A percentile compares a stretch with the other conserved stretches of the same genome.
These are phyloP conservation scores for Philopedon plagiatum DNA, from an alignment of 2,888 invertebrate genomes.

Conservation along the genomic window DNA sequence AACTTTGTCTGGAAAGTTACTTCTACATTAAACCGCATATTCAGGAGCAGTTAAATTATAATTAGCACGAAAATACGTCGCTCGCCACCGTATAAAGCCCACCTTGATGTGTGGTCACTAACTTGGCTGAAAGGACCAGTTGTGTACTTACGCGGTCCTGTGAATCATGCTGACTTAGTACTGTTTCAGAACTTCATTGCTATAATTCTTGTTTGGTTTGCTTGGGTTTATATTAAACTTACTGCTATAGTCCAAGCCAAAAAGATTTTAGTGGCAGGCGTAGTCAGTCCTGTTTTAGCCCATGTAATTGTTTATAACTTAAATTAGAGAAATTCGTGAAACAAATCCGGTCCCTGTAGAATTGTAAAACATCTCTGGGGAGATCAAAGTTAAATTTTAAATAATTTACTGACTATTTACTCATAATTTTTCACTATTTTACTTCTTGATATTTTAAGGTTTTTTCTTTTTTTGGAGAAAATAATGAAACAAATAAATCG, in stretches of 20 bases:
- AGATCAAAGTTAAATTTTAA: no score
- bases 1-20: not conserved
- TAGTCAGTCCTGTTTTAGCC: no score
- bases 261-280: no score
- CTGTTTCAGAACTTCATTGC: not conserved
- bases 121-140: conserved; percentile 24
- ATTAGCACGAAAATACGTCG: conserved; percentile 6
- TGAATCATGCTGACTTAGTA: conserved; percentile 18
- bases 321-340: no score
- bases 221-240: not conserved
- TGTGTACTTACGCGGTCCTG: conserved; percentile 11
- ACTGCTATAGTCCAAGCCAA: not conserved
- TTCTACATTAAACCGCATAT: conserved; percentile 7
- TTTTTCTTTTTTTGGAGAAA: no score
- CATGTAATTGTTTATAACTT: no score
- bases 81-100: conserved; percentile 14
- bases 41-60: conserved; percentile 21
- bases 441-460: no score
- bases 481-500: no score
- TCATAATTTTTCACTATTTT: no score
- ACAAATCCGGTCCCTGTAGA: no score
- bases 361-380: no score
- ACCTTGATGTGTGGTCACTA: conserved; percentile 32
- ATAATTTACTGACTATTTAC: no score
- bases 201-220: not conserved